Percentiles rank a stretch among this genome's conserved stretches.
phyloP scores from a whole-genome alignment of 2,888 invertebrate genomes.

The Sminthurinus aureus region DNA sequence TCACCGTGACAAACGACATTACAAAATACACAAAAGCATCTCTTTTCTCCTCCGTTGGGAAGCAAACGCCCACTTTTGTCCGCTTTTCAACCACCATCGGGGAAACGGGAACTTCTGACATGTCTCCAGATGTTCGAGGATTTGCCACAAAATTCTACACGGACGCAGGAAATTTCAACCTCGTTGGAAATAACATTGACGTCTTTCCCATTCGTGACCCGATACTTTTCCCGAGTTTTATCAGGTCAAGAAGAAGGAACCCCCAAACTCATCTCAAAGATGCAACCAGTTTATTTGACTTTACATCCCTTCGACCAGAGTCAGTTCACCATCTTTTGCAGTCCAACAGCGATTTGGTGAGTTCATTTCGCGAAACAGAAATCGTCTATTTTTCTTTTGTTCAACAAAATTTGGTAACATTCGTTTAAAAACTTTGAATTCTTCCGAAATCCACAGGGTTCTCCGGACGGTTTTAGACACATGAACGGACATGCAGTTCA shows the following conservation, averaged over 20 bases:
- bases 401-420: no score
- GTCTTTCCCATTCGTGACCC: slow-evolving; percentile 93
- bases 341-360: no score
- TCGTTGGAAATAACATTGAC: slow-evolving; percentile 92
- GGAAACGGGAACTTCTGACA: slow-evolving; percentile 74
- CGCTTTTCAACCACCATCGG: slow-evolving; percentile 90
- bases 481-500: slow-evolving; percentile 97
- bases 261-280: slow-evolving; percentile 89
- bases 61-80: slow-evolving; percentile 79
- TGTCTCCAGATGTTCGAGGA: slow-evolving; percentile 62
- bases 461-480: slow-evolving; percentile 88
- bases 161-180: slow-evolving; percentile 91
- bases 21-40: slow-evolving; percentile 79
- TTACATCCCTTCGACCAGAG: slow-evolving; percentile 84
- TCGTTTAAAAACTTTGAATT: slow-evolving; percentile 84
- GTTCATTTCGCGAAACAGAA: no score
- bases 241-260: slow-evolving; percentile 90
- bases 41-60: slow-evolving; percentile 78
- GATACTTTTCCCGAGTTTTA: slow-evolving; percentile 88
- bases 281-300: slow-evolving; percentile 90
- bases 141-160: slow-evolving; percentile 95
- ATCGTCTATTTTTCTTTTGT: no score
- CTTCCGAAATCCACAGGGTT: slow-evolving; percentile 90
- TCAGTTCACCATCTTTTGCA: slow-evolving; percentile 76
- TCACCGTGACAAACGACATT: slow-evolving; percentile 90